Evolutionary conservation across 2,888 invertebrate species (phyloP).

Genomic region (Phaonia tiefii): DNA sequence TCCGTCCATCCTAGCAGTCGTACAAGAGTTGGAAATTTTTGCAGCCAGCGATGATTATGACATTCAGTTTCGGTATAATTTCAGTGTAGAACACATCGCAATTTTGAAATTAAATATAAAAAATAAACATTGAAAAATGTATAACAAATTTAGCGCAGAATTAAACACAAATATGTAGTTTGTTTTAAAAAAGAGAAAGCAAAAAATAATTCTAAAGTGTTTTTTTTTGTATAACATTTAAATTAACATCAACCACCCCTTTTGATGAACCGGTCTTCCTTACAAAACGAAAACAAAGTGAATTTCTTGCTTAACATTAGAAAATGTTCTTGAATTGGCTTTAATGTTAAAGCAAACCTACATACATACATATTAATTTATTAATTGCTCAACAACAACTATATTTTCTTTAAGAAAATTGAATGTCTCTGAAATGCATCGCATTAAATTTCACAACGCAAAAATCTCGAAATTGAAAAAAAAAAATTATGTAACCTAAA

Average conservation of each 20-base stretch:
- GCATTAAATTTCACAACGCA: too few species aligned
- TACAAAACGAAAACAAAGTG: neutral
- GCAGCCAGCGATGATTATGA: constrained; percentile 58
- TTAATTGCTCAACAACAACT: constrained; percentile 1
- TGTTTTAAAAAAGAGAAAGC: too few species aligned
- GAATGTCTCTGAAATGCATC: neutral
- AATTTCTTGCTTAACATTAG: neutral
- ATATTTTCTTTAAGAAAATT: too few species aligned
- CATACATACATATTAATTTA: too few species aligned
- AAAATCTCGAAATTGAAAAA: too few species aligned
- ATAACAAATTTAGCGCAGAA: constrained; percentile 5
- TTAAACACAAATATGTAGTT: neutral
- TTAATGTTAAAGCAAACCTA: too few species aligned
- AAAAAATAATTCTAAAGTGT: too few species aligned
- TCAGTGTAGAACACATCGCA: constrained; percentile 63
- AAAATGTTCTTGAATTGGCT: constrained; percentile 10
- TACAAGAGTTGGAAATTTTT: constrained; percentile 15
- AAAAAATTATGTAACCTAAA: constrained; percentile 32
- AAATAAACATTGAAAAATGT: neutral
- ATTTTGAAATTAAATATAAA: too few species aligned
- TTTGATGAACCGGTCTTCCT: constrained; percentile 7
- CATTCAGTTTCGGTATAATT: constrained; percentile 67
- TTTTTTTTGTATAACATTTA: too few species aligned
- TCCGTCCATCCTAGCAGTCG: neutral
- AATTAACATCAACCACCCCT: neutral